Evolutionary conservation across 2,113 vertebrate species (phyloP).

Genomic region (Sylvilagus bachmani): DNA sequence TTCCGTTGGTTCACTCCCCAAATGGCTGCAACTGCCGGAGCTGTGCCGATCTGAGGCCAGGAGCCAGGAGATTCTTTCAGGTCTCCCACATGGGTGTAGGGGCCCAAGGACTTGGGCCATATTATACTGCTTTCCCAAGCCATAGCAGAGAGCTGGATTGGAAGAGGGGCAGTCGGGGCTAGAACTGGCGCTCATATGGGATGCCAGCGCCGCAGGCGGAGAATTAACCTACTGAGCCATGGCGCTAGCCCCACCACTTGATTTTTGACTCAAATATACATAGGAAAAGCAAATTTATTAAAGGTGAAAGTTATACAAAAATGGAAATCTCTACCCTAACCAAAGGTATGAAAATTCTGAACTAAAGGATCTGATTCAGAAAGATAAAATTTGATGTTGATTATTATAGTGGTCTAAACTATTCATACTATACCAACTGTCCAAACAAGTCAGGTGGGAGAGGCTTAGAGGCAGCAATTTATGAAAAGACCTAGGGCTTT

Average conservation of each 20-base stretch:
- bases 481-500: neutral
- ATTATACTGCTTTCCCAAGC: too few relatives aligned
- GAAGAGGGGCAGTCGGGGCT: too few relatives aligned
- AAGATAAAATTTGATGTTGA: neutral
- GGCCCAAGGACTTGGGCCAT: too few relatives aligned
- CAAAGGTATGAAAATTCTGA: neutral
- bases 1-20: too few relatives aligned
- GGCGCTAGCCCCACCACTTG: neutral
- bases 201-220: too few relatives aligned
- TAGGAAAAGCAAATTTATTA: neutral
- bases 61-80: too few relatives aligned
- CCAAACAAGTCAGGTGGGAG: neutral
- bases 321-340: neutral
- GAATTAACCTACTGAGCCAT: too few relatives aligned
- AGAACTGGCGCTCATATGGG: too few relatives aligned
- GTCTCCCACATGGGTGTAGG: too few relatives aligned
- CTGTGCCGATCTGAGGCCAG: too few relatives aligned
- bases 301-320: neutral
- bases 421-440: neutral
- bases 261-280: neutral
- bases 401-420: neutral
- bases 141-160: too few relatives aligned
- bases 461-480: neutral
- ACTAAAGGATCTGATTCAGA: neutral
- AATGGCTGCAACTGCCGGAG: too few relatives aligned